Conservation (phyloP, 2,888 invertebrate species). For the Drosophila setosimentum region DNA sequence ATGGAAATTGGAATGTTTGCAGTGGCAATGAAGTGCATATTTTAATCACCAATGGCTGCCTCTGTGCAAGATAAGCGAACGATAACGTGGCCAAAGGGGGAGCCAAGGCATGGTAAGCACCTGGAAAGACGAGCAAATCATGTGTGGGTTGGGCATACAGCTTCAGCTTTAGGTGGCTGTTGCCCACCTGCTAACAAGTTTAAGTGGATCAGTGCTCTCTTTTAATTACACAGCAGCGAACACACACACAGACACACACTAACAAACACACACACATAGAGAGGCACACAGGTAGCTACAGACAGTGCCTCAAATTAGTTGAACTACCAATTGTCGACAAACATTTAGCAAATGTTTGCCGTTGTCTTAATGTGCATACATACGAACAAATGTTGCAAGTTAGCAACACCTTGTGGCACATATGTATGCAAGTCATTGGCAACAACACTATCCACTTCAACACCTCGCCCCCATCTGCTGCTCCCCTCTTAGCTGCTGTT, state of each 20-base stretch:
- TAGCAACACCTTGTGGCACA: constrained; percentile 58
- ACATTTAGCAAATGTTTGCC: constrained; percentile 76
- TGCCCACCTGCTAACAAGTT: constrained; percentile 55
- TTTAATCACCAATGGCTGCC: constrained; percentile 80
- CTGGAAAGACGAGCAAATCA: constrained; percentile 4
- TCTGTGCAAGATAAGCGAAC: constrained; percentile 74
- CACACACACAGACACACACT: constrained; percentile 6
- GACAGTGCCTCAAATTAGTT: constrained; percentile 72
- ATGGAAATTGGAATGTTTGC: constrained; percentile 42
- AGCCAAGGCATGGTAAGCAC: background rate
- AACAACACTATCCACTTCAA: constrained; percentile 4
- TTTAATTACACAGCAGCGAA: constrained; percentile 72
- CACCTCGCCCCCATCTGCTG: constrained; percentile 4
- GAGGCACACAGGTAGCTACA: constrained; percentile 4
- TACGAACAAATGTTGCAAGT: constrained; percentile 30
- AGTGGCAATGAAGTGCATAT: constrained; percentile 77
- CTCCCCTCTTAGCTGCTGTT: constrained; percentile 17
- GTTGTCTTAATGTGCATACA: constrained; percentile 47
- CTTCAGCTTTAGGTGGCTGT: constrained; percentile 18
- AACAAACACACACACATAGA: background rate
- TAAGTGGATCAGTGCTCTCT: constrained; percentile 35
- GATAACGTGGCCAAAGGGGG: constrained; percentile 63
- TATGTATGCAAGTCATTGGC: constrained; percentile 60
- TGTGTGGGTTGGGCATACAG: constrained; percentile 55
- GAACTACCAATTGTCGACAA: constrained; percentile 79